phyloP scores from a whole-genome alignment of 2,888 invertebrate genomes.

The Disparrhopalites patrizii region DNA sequence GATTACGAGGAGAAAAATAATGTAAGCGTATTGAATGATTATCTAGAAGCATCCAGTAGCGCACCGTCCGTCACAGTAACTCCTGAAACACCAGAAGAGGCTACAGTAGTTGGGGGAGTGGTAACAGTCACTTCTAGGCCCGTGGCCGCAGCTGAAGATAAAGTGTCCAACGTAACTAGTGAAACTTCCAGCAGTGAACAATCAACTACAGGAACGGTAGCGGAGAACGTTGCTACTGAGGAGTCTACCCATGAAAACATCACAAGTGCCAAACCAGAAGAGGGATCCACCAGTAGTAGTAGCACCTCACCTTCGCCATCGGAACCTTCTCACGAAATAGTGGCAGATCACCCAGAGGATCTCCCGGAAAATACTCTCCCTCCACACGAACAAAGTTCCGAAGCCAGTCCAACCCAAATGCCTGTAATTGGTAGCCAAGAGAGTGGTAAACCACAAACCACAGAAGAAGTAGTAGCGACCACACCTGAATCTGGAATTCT shows the following conservation, averaged over 20 bases:
- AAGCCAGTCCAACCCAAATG: background rate
- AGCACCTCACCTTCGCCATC: background rate
- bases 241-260: background rate
- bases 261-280: background rate
- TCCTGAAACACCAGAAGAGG: slow-evolving; percentile 23
- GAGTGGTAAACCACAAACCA: background rate
- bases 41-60: background rate
- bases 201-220: background rate
- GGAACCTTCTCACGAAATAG: background rate
- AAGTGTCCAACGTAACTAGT: too few species aligned
- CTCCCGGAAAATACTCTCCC: background rate
- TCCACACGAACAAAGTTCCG: slow-evolving; percentile 8
- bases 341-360: background rate
- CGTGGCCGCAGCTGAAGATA: too few species aligned
- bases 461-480: slow-evolving; percentile 5
- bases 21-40: background rate
- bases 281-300: background rate
- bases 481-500: background rate
- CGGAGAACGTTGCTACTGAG: background rate
- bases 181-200: background rate
- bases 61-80: slow-evolving; percentile 27
- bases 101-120: background rate
- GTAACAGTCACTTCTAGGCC: slow-evolving; percentile 17
- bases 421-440: slow-evolving; percentile 21
- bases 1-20: too few species aligned